Conservation (phyloP, 2,113 vertebrate genomes). For the Arvicanthis niloticus region DNA sequence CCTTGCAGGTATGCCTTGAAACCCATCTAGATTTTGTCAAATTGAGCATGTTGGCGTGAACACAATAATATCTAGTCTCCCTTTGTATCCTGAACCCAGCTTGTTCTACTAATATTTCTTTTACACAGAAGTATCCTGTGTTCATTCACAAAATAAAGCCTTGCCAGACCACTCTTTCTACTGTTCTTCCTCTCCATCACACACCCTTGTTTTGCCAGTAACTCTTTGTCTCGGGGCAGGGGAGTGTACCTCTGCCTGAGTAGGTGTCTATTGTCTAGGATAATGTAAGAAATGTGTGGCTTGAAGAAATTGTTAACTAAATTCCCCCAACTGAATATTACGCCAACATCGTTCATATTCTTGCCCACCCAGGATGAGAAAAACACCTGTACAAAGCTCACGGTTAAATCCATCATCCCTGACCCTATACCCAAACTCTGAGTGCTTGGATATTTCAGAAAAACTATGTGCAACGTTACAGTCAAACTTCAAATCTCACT, state of each 20-base stretch:
- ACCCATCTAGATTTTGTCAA: not conserved
- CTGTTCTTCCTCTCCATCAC: not conserved
- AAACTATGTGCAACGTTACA: not conserved
- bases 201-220: not conserved
- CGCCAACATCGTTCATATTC: not conserved
- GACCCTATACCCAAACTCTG: not conserved
- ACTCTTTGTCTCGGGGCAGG: not conserved
- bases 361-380: not conserved
- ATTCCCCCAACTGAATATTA: not conserved
- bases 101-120: not conserved
- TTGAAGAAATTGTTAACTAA: not conserved
- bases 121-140: not conserved
- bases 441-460: not conserved
- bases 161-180: not conserved
- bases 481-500: constrained; percentile 34
- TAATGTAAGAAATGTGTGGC: not conserved
- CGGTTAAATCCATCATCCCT: not conserved
- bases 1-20: not conserved
- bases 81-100: not conserved
- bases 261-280: not conserved
- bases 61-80: not conserved
- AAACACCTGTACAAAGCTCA: not conserved
- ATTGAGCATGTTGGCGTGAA: not conserved
- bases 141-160: constrained; percentile 4
- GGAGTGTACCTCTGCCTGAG: not conserved